Evolutionary conservation across 1,140 invertebrate species (phyloP).

Genomic region (Conopomorpha cramerella): DNA sequence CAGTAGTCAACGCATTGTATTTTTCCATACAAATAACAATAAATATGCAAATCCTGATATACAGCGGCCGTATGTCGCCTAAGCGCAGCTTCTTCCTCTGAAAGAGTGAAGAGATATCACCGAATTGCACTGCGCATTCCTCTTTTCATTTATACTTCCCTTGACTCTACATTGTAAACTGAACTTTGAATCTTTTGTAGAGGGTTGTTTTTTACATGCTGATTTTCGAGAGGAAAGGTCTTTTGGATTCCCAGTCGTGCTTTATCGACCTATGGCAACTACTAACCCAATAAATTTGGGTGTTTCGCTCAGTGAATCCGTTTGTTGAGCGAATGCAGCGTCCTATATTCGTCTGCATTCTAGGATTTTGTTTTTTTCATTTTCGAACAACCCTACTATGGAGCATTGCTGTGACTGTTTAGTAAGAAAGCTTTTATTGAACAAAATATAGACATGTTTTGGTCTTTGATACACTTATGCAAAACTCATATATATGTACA

Average conservation of each 20-base stretch:
- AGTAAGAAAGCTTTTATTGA: too few relatives aligned
- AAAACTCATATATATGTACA: too few relatives aligned
- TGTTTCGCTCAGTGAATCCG: constrained; percentile 56
- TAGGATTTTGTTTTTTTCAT: constrained; percentile 6
- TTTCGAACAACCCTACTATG: constrained; percentile 6
- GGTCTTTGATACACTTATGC: too few relatives aligned
- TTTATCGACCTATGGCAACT: constrained; percentile 59
- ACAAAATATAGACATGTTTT: too few relatives aligned
- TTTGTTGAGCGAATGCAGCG: constrained; percentile 53
- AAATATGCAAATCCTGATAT: constrained; percentile 58
- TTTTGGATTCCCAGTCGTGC: constrained; percentile 29
- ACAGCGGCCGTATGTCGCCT: constrained; percentile 57
- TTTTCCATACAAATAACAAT: constrained; percentile 51
- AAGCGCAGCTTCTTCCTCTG: constrained; percentile 30
- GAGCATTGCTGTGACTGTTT: too few relatives aligned
- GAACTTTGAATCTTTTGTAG: too few relatives aligned
- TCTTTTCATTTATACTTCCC: constrained; percentile 51
- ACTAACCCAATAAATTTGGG: constrained; percentile 61
- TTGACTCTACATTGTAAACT: too few relatives aligned
- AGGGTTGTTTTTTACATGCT: too few relatives aligned
- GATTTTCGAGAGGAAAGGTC: constrained; percentile 32
- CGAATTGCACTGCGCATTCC: constrained; percentile 55
- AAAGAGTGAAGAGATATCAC: constrained; percentile 59
- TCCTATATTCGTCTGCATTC: constrained; percentile 41
- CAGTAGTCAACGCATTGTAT: too few relatives aligned